A percentile compares a stretch with the other conserved stretches of the same genome.
Evolutionary conservation across 2,797 vertebrate species (phyloP).

Genomic region (Botia kubotai): DNA sequence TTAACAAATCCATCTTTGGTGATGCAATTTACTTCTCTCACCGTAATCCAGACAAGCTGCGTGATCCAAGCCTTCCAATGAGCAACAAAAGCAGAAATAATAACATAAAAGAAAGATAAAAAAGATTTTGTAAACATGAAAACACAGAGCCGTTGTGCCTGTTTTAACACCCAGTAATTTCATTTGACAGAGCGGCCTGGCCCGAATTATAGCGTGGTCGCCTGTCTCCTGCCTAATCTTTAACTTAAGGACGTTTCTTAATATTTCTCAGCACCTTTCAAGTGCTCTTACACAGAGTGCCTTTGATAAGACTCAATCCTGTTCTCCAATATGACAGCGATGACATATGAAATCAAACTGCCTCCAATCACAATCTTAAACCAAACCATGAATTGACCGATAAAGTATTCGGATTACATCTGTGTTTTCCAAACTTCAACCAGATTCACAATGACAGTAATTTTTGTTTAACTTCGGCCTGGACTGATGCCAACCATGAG

Average conservation of each 20-base stretch:
- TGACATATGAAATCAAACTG: slow-evolving; percentile 73
- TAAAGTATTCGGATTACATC: slow-evolving; percentile 32
- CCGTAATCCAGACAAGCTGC: slow-evolving; percentile 35
- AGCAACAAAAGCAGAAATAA: not conserved
- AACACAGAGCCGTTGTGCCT: slow-evolving; percentile 36
- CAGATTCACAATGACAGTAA: not conserved
- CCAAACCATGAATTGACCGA: slow-evolving; percentile 59
- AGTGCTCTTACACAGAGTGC: slow-evolving; percentile 57
- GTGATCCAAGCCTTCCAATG: not conserved
- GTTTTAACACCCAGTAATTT: slow-evolving; percentile 64
- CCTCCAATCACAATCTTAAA: slow-evolving; percentile 42
- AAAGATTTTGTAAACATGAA: slow-evolving; percentile 31
- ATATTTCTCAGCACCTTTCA: slow-evolving; percentile 70
- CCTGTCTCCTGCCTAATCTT: slow-evolving; percentile 45
- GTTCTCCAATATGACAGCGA: slow-evolving; percentile 56
- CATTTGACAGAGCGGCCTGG: slow-evolving; percentile 63
- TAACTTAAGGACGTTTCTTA: slow-evolving; percentile 68
- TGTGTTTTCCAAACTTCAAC: slow-evolving; percentile 14
- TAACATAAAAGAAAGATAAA: slow-evolving; percentile 17
- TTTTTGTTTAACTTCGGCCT: slow-evolving; percentile 28
- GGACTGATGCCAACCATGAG: not conserved
- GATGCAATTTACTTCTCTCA: slow-evolving; percentile 23
- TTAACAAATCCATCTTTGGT: slow-evolving; percentile 4
- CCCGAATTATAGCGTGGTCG: slow-evolving; percentile 58
- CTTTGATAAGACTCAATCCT: slow-evolving; percentile 67